Evolutionary conservation across 2,113 vertebrate genomes (phyloP).

Genomic region (Corythornis madagascariensis): DNA sequence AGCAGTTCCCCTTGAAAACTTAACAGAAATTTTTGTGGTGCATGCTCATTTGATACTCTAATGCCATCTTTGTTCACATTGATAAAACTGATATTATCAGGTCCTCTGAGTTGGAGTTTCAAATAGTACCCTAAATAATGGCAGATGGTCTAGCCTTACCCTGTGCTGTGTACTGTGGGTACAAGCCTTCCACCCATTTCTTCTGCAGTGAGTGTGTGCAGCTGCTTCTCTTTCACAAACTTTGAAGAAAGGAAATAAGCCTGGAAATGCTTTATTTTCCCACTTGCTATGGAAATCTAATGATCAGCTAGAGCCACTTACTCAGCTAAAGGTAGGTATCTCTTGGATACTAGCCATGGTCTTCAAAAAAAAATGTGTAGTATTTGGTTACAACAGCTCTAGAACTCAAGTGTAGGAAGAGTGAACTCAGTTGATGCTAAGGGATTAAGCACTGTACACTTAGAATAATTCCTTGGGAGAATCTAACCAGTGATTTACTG

Average conservation of each 20-base stretch:
- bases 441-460: background rate
- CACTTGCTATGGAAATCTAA: background rate
- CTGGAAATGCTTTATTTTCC: background rate
- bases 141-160: background rate
- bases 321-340: background rate
- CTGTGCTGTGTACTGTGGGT: background rate
- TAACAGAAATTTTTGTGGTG: background rate
- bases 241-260: background rate
- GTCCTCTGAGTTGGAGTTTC: background rate
- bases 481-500: background rate
- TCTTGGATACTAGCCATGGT: background rate
- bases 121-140: background rate
- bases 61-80: background rate
- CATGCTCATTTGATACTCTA: background rate
- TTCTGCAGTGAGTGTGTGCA: background rate
- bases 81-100: background rate
- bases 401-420: background rate
- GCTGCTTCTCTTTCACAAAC: background rate
- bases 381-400: background rate
- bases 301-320: background rate
- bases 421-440: background rate
- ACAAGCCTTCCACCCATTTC: background rate
- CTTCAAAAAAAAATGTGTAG: background rate
- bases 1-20: background rate
- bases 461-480: background rate